Percentiles rank a stretch among this genome's conserved stretches.
Conservation (phyloP, 2,797 vertebrate species). For the Danio tinwini region DNA sequence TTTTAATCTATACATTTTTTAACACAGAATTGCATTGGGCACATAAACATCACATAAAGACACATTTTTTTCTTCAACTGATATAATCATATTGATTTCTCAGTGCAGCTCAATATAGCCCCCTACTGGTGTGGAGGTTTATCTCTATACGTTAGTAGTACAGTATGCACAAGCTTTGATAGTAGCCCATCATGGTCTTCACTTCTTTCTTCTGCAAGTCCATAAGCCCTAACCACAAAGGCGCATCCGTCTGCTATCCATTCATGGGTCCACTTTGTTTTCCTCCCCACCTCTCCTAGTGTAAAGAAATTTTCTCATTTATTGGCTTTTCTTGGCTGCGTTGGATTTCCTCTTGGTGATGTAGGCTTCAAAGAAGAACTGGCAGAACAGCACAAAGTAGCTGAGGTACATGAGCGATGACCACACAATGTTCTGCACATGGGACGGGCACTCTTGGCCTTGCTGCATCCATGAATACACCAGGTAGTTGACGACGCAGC, state of each 20-base stretch:
- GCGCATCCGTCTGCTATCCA: conserved; percentile 9
- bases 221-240: conserved; percentile 42
- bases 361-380: conserved; percentile 98
- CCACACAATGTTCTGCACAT: conserved; percentile 98
- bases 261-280: conserved; percentile 63
- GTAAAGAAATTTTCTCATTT: conserved; percentile 66
- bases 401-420: conserved; percentile 99
- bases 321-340: conserved; percentile 78
- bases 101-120: conserved; percentile 62
- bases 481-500: conserved; percentile 96
- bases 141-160: conserved; percentile 73
- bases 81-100: conserved; percentile 57
- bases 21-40: conserved; percentile 66
- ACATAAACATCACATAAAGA: conserved; percentile 68
- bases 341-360: conserved; percentile 85
- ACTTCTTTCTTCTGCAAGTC: conserved; percentile 38
- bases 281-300: conserved; percentile 71
- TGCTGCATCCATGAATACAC: conserved; percentile 99
- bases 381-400: conserved; percentile 98
- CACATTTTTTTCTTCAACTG: conserved; percentile 64
- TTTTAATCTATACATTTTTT: conserved; percentile 46
- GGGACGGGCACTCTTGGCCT: conserved; percentile 92
- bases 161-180: conserved; percentile 72
- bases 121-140: conserved; percentile 58
- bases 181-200: conserved; percentile 49